Conservation (phyloP, 1,140 invertebrate species). For the Drosophila bipectinata region DNA sequence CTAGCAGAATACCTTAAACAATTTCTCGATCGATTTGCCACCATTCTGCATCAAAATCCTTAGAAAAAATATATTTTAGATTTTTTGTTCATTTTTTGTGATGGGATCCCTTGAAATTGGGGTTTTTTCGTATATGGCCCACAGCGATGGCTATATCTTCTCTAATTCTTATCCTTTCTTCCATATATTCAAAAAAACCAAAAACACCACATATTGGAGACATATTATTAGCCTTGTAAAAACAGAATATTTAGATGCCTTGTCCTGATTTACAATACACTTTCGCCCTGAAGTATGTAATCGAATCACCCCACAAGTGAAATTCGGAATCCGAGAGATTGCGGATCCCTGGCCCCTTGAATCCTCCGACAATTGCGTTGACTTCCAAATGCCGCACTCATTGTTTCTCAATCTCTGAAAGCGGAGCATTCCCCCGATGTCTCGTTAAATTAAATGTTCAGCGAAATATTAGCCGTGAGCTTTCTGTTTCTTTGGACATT, state of each 20-base stretch:
- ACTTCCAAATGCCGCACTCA: conserved; percentile 40
- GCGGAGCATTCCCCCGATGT: conserved; percentile 45
- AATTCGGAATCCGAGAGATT: conserved; percentile 20
- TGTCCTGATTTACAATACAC: conserved; percentile 15
- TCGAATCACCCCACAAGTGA: conserved; percentile 4
- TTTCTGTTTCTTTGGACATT: conserved; percentile 7
- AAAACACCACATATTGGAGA: conserved; percentile 2
- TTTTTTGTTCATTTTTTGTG: too few relatives aligned
- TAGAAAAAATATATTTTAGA: too few relatives aligned
- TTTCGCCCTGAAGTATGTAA: conserved; percentile 19
- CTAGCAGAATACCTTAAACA: too few relatives aligned
- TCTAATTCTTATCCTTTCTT: too few relatives aligned
- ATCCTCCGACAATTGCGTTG: conserved; percentile 22
- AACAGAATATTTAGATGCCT: conserved; percentile 7
- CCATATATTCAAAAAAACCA: too few relatives aligned
- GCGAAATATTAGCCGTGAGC: conserved; percentile 74
- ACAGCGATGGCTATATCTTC: too few relatives aligned
- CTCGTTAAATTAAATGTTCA: conserved; percentile 83
- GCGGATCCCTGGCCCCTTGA: neutral
- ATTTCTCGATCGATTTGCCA: too few relatives aligned
- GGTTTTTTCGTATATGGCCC: too few relatives aligned
- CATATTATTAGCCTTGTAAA: too few relatives aligned
- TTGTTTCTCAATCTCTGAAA: conserved; percentile 51
- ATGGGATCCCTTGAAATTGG: too few relatives aligned
- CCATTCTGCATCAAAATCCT: too few relatives aligned